Percentiles rank a stretch among this genome's conserved stretches.
phyloP scores from a whole-genome alignment of 37 sponge, comb jelly and placozoan species.

The Haliclona indistincta region DNA sequence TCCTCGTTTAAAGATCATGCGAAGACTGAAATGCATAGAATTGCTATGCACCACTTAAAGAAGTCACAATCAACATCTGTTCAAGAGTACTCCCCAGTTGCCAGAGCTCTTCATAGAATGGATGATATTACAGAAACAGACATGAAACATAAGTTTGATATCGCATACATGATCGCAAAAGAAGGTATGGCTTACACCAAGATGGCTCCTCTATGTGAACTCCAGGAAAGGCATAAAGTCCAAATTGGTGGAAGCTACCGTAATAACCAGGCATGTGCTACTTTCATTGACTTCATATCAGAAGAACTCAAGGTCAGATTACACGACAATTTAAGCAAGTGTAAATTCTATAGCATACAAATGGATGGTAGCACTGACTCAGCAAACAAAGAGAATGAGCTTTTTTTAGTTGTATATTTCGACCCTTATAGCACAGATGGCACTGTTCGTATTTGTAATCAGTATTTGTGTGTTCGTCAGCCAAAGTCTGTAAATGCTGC shows the following conservation, averaged over 20 bases:
- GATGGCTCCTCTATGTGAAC: slow-evolving; percentile 47
- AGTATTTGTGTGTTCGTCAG: slow-evolving; percentile 21
- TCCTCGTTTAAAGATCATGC: slow-evolving; percentile 20
- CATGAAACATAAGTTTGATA: slow-evolving; percentile 42
- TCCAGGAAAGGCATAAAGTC: slow-evolving; percentile 55
- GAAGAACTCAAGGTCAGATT: neutral
- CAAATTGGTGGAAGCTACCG: slow-evolving; percentile 43
- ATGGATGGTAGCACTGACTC: slow-evolving; percentile 46
- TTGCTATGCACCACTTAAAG: slow-evolving; percentile 25
- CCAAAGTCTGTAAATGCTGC: slow-evolving; percentile 15
- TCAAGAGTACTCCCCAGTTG: slow-evolving; percentile 8
- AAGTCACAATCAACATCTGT: neutral
- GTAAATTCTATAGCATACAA: slow-evolving; percentile 39
- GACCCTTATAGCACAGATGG: slow-evolving; percentile 28
- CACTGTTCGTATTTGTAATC: slow-evolving; percentile 15
- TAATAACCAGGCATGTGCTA: slow-evolving; percentile 36
- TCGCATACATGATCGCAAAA: slow-evolving; percentile 44
- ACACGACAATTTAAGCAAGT: slow-evolving; percentile 6
- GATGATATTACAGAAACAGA: neutral
- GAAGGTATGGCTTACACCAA: slow-evolving; percentile 35
- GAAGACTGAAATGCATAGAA: slow-evolving; percentile 15
- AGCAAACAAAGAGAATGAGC: slow-evolving; percentile 28
- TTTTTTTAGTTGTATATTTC: slow-evolving; percentile 11
- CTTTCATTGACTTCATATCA: slow-evolving; percentile 18
- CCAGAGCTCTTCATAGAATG: slow-evolving; percentile 3